Percentiles rank a stretch among this genome's conserved stretches.
These are phyloP conservation scores for Seriola dumerili DNA, from an alignment of 2,113 vertebrate genomes.

Conservation along the genomic window DNA sequence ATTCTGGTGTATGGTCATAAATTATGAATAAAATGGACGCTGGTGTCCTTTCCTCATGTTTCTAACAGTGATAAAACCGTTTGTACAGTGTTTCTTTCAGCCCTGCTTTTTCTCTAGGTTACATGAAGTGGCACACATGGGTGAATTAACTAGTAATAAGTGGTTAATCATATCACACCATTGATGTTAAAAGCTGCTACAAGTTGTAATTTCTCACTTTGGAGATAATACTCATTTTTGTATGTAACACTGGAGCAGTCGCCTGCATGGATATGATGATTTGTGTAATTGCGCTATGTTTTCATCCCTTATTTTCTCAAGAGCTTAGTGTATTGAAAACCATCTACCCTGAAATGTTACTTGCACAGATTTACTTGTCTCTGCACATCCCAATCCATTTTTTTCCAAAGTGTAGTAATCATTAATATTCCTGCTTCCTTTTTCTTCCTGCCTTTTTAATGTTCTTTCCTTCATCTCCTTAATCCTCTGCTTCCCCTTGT, in stretches of 20 bases:
- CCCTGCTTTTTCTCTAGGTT: neutral
- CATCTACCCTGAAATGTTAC: slow-evolving; percentile 1
- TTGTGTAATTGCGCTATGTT: slow-evolving; percentile 3
- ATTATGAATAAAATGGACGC: neutral
- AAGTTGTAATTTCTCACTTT: neutral
- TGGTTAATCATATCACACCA: neutral
- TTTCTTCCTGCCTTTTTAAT: neutral
- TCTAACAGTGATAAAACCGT: neutral
- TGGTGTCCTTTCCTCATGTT: neutral
- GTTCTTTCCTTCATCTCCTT: slow-evolving; percentile 19
- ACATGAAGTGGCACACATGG: neutral
- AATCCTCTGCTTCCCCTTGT: slow-evolving; percentile 22
- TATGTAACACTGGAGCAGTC: neutral
- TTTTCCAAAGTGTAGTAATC: neutral
- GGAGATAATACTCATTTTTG: slow-evolving; percentile 1
- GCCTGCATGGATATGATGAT: neutral
- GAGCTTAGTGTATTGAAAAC: neutral
- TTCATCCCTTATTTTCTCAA: neutral
- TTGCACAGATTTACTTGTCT: slow-evolving; percentile 4
- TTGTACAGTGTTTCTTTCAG: neutral
- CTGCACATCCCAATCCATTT: neutral
- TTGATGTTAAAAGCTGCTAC: neutral
- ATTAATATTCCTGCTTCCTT: slow-evolving; percentile 15
- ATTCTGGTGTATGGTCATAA: neutral
- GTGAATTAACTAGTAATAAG: neutral